phyloP scores from a whole-genome alignment of 2,888 invertebrate species.

The Amaurobius ferox region DNA sequence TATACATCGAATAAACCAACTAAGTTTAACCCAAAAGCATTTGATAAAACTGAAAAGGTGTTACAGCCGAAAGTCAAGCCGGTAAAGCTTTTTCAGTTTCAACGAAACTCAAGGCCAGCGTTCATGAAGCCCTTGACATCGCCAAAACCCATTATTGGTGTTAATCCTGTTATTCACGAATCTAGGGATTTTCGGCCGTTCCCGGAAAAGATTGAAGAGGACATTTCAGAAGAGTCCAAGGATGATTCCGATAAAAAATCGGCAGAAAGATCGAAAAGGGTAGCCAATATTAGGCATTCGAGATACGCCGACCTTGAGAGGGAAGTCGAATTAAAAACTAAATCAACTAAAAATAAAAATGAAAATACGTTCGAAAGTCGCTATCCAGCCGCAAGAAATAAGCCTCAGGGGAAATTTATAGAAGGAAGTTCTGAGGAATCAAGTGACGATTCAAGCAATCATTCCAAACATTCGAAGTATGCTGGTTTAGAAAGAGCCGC shows the following conservation, averaged over 20 bases:
- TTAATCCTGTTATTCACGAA: neutral
- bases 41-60: neutral
- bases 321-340: slow-evolving; percentile 36
- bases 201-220: no score
- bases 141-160: neutral
- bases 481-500: slow-evolving; percentile 40
- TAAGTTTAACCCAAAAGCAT: neutral
- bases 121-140: neutral
- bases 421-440: neutral
- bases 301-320: slow-evolving; percentile 40
- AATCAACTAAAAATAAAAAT: neutral
- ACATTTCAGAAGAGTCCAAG: no score
- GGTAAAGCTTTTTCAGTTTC: neutral
- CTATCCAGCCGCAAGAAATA: neutral
- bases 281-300: neutral
- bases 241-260: neutral
- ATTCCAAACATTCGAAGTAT: slow-evolving; percentile 19
- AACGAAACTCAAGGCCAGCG: neutral
- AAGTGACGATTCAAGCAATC: neutral
- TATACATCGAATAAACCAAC: neutral
- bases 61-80: neutral
- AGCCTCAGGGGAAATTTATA: neutral
- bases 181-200: no score
- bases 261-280: neutral
- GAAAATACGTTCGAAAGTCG: neutral